Evolutionary conservation across 2,113 vertebrate genomes (phyloP), one percentile per base, ranked within the genome.

Genomic region (Laterallus jamaicensis): DNA sequence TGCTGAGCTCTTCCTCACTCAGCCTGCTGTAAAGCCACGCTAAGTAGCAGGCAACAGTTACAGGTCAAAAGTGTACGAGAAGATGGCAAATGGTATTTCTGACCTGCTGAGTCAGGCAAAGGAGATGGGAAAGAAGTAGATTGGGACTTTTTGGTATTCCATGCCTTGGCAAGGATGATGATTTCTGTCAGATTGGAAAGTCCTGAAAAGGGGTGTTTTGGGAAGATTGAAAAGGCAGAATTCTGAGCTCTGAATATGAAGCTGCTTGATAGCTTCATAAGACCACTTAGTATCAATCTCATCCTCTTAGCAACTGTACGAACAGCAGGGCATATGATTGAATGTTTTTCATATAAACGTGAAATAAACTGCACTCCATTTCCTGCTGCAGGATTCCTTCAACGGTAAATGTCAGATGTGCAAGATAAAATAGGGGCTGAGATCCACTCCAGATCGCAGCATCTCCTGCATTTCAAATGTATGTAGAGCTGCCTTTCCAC

Each of bases 271-370:
- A 86, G 63, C 77, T 95, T 84, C 50, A 17, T 58, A 79, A 93
- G 88, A 73, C 83, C 69, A 87, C 90, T 95, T 87, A 66, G 77
- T 88, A 93, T 94, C 86, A 93, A 91, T 93, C 83, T 96, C 96
- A 67, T 82, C 86, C 92, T 95, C 86, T 95, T 91, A 95, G 77
- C 78, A 89, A 90, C 87, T 91, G 44, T 63, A 86, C 18, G 75
- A 96, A 84, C 81, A 94, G 92, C 78, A 85, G 88, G 81, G 67
- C 77, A 82, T 80, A 85, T 73, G 92, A 96, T 39, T 80, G 91
- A 96, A 91, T 87, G 81, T 82, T 93, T 95, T 91, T 87, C 88
- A 92, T 87, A 85, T 60, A 82, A 92, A 92, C 2, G 5, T 94
- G 88, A 93, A 96, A 92, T 93, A 95, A 95, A 93, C 66, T 0